These are phyloP conservation scores for Myzus persicae DNA, from an alignment of 1,140 invertebrate species.

Conservation along the genomic window DNA sequence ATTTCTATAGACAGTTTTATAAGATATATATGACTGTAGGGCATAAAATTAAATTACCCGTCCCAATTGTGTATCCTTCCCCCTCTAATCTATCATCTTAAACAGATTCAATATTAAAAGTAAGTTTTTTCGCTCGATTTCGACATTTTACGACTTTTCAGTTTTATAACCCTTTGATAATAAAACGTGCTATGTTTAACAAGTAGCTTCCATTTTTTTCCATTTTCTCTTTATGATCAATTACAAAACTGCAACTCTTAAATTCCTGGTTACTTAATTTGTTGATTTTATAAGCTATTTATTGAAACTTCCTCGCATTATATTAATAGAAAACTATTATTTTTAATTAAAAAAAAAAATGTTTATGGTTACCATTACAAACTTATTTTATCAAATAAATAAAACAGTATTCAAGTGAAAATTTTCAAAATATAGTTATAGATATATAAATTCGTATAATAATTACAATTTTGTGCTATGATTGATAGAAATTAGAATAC, in stretches of 20 bases:
- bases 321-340: not conserved
- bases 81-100: slow-evolving; percentile 49
- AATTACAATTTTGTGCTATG: not conserved
- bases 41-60: slow-evolving; percentile 50
- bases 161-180: slow-evolving; percentile 47
- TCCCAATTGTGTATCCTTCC: not conserved
- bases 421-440: not conserved
- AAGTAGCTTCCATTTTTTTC: slow-evolving; percentile 46
- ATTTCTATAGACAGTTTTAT: slow-evolving; percentile 14
- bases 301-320: not conserved
- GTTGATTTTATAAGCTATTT: not conserved
- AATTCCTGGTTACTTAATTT: not conserved
- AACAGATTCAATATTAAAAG: slow-evolving; percentile 53
- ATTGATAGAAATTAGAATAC: not conserved
- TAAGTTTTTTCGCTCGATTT: slow-evolving; percentile 53
- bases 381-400: not conserved
- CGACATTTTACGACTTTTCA: slow-evolving; percentile 40
- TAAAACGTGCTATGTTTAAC: slow-evolving; percentile 51
- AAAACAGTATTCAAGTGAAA: not conserved
- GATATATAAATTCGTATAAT: not conserved
- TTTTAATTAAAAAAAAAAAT: not conserved
- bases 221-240: slow-evolving; percentile 53
- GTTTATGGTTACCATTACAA: not conserved
- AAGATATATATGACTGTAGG: not conserved
- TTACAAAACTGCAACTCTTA: slow-evolving; percentile 33